Evolutionary conservation across 2,797 vertebrate species (phyloP).

Genomic region (Microctenopoma steveboyesi): DNA sequence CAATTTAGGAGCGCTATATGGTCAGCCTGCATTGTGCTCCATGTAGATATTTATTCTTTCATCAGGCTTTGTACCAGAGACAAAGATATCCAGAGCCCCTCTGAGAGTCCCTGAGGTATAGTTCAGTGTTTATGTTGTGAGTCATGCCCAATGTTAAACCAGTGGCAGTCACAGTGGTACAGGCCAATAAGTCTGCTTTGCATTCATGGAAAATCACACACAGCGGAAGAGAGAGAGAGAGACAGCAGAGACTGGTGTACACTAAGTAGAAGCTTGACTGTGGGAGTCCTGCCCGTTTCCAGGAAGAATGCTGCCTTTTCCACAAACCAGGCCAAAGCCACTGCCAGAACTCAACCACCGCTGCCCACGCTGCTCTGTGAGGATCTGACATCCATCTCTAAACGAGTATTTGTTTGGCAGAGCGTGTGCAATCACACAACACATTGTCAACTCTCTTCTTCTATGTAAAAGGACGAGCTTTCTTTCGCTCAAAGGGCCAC

Average conservation of each 20-base stretch:
- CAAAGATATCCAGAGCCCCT: constrained; percentile 20
- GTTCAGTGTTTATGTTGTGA: constrained; percentile 58
- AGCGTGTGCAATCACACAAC: not conserved
- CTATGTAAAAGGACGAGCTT: not conserved
- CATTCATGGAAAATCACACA: constrained; percentile 46
- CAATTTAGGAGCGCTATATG: constrained; percentile 9
- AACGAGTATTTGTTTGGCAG: constrained; percentile 21
- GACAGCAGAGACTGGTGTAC: constrained; percentile 5
- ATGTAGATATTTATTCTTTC: constrained; percentile 31
- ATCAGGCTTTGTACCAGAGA: constrained; percentile 4
- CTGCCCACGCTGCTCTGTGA: constrained; percentile 29
- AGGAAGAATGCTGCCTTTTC: constrained; percentile 65
- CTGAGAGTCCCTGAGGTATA: constrained; percentile 18
- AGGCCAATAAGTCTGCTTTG: constrained; percentile 20
- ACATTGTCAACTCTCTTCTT: constrained; percentile 15
- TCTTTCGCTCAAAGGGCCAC: constrained; percentile 18
- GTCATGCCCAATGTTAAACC: constrained; percentile 44
- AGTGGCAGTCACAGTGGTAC: constrained; percentile 27
- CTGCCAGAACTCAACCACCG: constrained; percentile 36
- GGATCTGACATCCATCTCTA: constrained; percentile 18
- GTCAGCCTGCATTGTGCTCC: constrained; percentile 6
- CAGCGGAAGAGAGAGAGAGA: too few relatives aligned
- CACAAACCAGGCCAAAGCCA: constrained; percentile 48
- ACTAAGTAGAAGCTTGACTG: constrained; percentile 41
- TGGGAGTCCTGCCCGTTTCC: constrained; percentile 52